Base-by-base conservation (phyloP, 2,113 vertebrate species). In the Megalops atlanticus region DNA sequence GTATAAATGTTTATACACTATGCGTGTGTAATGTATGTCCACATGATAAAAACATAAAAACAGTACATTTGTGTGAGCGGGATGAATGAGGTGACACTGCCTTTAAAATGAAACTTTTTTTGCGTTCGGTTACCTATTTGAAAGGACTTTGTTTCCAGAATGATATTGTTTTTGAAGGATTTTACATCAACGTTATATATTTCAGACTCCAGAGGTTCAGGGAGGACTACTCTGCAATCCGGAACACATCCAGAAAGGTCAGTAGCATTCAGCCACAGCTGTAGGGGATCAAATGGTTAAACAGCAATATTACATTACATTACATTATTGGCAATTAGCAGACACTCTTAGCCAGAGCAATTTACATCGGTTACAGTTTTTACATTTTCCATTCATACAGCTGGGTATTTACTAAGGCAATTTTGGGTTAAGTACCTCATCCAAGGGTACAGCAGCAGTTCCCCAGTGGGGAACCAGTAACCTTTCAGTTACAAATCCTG, bases 181-280 rank as follows among this genome's bases (percentile, higher is more conserved):
- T 91, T 88, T 89, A 97, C 78, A 27, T 86, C 90, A 71, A 96
- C 76, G 39, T 89, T 78, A 85, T 95, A 95, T 39, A 90, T 89
- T 80, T 88, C 86, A 18, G 85, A 89, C 84, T 95, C 88, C 54
- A 95, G 89, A 40, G 94, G 70, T 76, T 90, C 83, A 79, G 21
- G 78, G 24, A 93, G 72, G 1, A 81, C 83, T 83, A 93, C 35
- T 84, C 88, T 89, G 85, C 93, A 92, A 80, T 88, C 89, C 79
- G 90, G 83, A 81, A 86, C 75, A 68, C 93, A 93, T 76, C 49
- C 47, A 74, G 89, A 86, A 40, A 58, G 81, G 83, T 82, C 40
- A 47, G 93, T 85, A 47, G 43, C 74, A 82, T 87, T 82, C 49
- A 81, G 77, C 38, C 85, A 83, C 58, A 85, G 84, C 91, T 93